A percentile compares a stretch with the other conserved stretches of the same genome.
phyloP scores from a whole-genome alignment of 1,140 invertebrate genomes.

The Caligus rogercresseyi region DNA sequence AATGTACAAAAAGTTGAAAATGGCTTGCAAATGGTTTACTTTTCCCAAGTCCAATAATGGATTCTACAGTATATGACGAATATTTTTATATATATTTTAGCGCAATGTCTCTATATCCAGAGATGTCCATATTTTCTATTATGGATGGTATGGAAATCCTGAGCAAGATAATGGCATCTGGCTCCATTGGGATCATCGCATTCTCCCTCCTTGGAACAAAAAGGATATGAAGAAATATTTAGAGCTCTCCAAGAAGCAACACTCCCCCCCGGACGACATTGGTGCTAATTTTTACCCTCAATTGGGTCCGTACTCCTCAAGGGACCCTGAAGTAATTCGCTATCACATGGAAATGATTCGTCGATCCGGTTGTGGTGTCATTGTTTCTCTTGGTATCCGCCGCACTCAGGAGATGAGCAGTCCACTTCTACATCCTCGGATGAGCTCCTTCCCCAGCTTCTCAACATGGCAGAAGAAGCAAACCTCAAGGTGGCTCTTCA shows the following conservation, averaged over 20 bases:
- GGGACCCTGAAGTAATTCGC: constrained; percentile 28
- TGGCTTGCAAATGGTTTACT: no score
- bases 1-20: no score
- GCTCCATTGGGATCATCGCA: constrained; percentile 34
- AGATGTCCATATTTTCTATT: constrained; percentile 35
- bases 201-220: constrained; percentile 31
- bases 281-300: constrained; percentile 34
- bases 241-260: constrained; percentile 24
- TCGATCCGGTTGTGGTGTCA: constrained; percentile 29
- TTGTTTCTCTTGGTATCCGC: constrained; percentile 32
- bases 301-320: constrained; percentile 33
- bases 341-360: constrained; percentile 32
- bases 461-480: constrained; percentile 29
- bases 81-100: no score
- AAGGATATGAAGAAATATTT: constrained; percentile 26
- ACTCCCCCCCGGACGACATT: constrained; percentile 33
- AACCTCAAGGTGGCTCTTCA: constrained; percentile 33
- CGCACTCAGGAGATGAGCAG: constrained; percentile 26
- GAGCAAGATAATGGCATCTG: constrained; percentile 29
- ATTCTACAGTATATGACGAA: no score
- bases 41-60: no score
- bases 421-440: constrained; percentile 27
- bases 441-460: constrained; percentile 26
- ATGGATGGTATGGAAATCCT: constrained; percentile 35
- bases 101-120: constrained; percentile 10